Conservation (phyloP, 2,797 vertebrate species). For the Leontopithecus rosalia region DNA sequence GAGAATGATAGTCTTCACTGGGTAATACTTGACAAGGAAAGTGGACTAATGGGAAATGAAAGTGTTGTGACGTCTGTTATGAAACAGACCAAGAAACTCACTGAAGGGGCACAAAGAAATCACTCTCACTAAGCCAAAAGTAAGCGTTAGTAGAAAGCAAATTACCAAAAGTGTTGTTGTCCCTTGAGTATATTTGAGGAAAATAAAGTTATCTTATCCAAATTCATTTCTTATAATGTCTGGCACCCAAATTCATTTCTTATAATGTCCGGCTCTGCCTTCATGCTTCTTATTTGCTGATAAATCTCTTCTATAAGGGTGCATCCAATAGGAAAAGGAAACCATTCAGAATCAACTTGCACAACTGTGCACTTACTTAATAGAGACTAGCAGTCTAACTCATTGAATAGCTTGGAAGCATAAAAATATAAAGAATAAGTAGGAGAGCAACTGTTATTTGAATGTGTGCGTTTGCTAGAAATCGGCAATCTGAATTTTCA, state of each 20-base stretch:
- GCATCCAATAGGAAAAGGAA: background rate
- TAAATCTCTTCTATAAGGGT: background rate
- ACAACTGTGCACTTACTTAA: background rate
- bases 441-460: constrained; percentile 56
- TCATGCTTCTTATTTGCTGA: background rate
- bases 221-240: background rate
- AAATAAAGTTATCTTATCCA: constrained; percentile 21
- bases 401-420: background rate
- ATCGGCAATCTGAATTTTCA: background rate
- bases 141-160: background rate
- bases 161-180: background rate
- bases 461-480: constrained; percentile 33
- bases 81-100: background rate
- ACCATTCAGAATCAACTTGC: background rate
- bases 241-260: constrained; percentile 26
- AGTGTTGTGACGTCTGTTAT: background rate
- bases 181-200: background rate
- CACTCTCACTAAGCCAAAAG: background rate
- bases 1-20: background rate
- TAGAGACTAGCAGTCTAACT: background rate
- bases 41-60: constrained; percentile 10
- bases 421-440: background rate
- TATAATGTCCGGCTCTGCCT: background rate
- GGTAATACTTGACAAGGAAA: background rate
- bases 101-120: background rate